Evolutionary conservation across 2,888 invertebrate species (phyloP).

Genomic region (Plebejus anna): DNA sequence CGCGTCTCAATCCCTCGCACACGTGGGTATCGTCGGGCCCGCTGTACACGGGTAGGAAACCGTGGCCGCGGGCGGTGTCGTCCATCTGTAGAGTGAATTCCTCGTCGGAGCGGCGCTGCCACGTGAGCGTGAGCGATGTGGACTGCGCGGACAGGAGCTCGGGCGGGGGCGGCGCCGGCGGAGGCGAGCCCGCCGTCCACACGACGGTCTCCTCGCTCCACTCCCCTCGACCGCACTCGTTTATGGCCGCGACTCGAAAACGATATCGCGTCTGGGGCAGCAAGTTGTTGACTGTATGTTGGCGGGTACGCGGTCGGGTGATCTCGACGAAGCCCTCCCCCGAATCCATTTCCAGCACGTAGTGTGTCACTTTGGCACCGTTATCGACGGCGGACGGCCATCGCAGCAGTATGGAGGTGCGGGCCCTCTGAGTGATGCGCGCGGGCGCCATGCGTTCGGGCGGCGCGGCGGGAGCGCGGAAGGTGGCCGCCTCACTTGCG

Average conservation of each 20-base stretch:
- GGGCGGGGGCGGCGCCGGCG: slow-evolving; percentile 89
- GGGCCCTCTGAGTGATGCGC: slow-evolving; percentile 85
- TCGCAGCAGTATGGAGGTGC: slow-evolving; percentile 84
- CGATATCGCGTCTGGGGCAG: slow-evolving; percentile 89
- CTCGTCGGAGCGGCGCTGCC: slow-evolving; percentile 89
- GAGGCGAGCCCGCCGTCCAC: slow-evolving; percentile 89
- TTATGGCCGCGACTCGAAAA: slow-evolving; percentile 91
- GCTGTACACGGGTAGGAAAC: slow-evolving; percentile 88
- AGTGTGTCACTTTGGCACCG: slow-evolving; percentile 88
- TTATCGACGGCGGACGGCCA: slow-evolving; percentile 88
- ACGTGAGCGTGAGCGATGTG: slow-evolving; percentile 83
- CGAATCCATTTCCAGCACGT: slow-evolving; percentile 88
- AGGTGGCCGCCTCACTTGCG: slow-evolving; percentile 88
- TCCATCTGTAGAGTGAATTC: slow-evolving; percentile 92
- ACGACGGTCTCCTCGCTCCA: slow-evolving; percentile 85
- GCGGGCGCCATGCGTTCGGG: slow-evolving; percentile 88
- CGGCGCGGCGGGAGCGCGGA: slow-evolving; percentile 89
- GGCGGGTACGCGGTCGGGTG: slow-evolving; percentile 85
- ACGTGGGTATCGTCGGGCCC: slow-evolving; percentile 85
- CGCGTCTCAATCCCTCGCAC: slow-evolving; percentile 84
- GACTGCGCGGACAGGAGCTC: slow-evolving; percentile 82
- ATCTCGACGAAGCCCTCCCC: slow-evolving; percentile 87
- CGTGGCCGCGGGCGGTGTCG: slow-evolving; percentile 83
- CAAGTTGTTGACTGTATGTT: slow-evolving; percentile 87
- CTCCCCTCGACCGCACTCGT: slow-evolving; percentile 87